These are phyloP conservation scores for Tenthredo distinguenda DNA, from an alignment of 2,888 invertebrate species.

Conservation along the genomic window DNA sequence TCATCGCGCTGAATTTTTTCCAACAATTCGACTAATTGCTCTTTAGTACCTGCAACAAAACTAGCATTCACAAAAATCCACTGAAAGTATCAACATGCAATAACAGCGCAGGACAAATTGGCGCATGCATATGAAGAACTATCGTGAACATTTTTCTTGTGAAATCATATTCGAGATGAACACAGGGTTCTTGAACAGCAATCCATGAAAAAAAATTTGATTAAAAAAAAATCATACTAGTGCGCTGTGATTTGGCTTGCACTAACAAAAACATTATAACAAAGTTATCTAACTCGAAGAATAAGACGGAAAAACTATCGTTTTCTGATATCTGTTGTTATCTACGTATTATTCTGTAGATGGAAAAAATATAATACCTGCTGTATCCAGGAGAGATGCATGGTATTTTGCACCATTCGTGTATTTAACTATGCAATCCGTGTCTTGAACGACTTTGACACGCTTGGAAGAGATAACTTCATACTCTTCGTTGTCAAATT, in stretches of 20 bases:
- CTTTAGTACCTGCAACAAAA: conserved; percentile 13
- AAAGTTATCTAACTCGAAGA: no score
- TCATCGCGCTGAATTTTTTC: background rate
- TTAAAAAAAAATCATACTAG: no score
- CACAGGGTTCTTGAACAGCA: no score
- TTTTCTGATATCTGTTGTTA: no score
- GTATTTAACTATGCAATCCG: conserved; percentile 42
- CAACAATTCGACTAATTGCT: background rate
- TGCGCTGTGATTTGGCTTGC: no score
- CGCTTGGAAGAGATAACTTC: conserved; percentile 30
- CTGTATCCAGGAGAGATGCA: conserved; percentile 20
- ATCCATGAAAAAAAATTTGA: no score
- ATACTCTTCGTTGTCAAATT: conserved; percentile 27
- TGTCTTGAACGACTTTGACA: conserved; percentile 19
- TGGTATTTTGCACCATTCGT: conserved; percentile 41
- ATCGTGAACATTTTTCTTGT: background rate
- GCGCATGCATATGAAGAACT: background rate
- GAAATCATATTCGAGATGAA: no score
- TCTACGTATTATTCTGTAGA: no score
- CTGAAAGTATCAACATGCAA: background rate
- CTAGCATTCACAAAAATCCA: background rate
- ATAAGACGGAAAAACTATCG: no score
- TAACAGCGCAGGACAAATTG: background rate
- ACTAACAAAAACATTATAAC: no score
- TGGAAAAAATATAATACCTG: conserved; percentile 17